phyloP scores from a whole-genome alignment of 2,113 vertebrate genomes.

The Zosterops borbonicus region DNA sequence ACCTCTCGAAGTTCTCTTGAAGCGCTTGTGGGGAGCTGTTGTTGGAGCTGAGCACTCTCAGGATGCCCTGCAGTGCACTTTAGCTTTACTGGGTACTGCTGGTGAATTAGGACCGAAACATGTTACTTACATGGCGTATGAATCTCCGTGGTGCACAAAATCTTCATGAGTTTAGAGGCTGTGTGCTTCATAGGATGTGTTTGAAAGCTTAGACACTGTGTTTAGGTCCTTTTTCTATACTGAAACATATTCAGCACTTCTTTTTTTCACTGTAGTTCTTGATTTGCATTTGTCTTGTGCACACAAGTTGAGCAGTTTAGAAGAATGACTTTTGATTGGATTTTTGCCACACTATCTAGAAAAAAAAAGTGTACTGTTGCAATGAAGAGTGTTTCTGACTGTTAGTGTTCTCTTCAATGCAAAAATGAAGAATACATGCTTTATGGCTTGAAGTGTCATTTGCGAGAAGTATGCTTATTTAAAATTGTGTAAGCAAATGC shows the following conservation, averaged over 20 bases:
- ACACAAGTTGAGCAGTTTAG: background rate
- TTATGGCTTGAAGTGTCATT: background rate
- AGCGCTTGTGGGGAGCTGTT: too few relatives aligned
- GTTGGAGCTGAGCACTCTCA: background rate
- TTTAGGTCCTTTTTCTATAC: background rate
- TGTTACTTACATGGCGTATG: fast-evolving
- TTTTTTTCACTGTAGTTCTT: background rate
- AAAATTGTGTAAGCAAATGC: background rate
- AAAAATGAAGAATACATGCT: background rate
- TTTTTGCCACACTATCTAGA: background rate
- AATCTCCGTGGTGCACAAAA: background rate
- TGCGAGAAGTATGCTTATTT: background rate
- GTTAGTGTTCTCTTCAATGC: background rate
- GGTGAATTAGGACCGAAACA: background rate
- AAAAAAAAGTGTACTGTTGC: background rate
- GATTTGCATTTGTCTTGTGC: background rate
- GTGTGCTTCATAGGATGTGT: background rate
- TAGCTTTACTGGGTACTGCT: background rate
- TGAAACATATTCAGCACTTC: fast-evolving
- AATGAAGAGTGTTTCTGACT: background rate
- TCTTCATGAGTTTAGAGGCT: fast-evolving
- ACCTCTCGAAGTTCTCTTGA: background rate
- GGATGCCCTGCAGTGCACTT: background rate
- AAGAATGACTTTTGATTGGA: background rate
- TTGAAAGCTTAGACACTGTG: background rate